phyloP scores from a whole-genome alignment of 1,140 invertebrate genomes.

The Leptestheria dahalacensis region DNA sequence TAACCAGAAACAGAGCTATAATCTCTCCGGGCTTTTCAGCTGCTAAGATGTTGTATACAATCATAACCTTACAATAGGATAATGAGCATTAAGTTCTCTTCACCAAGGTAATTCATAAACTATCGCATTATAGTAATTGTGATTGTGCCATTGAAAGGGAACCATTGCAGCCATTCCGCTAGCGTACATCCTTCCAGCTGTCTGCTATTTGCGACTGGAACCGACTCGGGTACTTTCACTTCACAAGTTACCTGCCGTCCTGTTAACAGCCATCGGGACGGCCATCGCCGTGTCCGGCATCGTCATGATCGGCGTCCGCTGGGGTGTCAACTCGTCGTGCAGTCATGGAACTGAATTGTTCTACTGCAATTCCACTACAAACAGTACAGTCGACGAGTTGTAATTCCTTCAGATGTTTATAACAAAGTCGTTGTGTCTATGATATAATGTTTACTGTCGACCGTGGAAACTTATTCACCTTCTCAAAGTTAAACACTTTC shows the following conservation, averaged over 20 bases:
- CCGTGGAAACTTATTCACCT: too few species aligned
- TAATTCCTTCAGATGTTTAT: not conserved
- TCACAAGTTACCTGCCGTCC: conserved; percentile 53
- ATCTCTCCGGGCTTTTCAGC: too few species aligned
- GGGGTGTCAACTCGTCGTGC: conserved; percentile 35
- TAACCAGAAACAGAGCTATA: not conserved
- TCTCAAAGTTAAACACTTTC: too few species aligned
- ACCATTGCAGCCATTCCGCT: conserved; percentile 67
- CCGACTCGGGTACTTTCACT: conserved; percentile 48
- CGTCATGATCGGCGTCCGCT: conserved; percentile 37
- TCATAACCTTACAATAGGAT: too few species aligned
- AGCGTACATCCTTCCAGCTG: conserved; percentile 65
- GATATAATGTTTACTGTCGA: too few species aligned
- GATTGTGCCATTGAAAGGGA: too few species aligned
- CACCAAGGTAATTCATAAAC: too few species aligned
- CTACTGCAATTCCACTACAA: conserved; percentile 34
- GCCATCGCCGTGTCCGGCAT: conserved; percentile 48
- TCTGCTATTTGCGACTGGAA: conserved; percentile 62
- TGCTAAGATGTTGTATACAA: too few species aligned
- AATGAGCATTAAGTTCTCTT: too few species aligned
- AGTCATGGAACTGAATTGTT: conserved; percentile 43
- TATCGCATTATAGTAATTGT: too few species aligned
- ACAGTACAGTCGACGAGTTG: too few species aligned
- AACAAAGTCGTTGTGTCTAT: too few species aligned
- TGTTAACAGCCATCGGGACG: conserved; percentile 51